Percentiles rank a stretch among this genome's conserved stretches.
Evolutionary conservation across 2,113 vertebrate species (phyloP).

Genomic region (Calidris pygmaea): DNA sequence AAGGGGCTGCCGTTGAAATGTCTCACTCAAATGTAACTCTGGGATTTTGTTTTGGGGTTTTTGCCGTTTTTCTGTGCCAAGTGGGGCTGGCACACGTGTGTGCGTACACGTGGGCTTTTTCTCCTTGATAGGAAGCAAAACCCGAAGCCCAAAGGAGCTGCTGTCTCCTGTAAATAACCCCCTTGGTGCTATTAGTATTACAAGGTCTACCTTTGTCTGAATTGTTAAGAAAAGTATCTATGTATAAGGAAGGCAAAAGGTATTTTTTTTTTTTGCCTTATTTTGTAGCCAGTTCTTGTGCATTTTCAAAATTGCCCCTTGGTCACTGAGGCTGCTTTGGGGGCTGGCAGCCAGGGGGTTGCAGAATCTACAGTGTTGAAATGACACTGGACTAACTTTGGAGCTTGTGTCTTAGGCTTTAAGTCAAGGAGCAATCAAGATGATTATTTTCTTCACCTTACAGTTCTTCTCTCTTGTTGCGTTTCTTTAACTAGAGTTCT

Average conservation of each 20-base stretch:
- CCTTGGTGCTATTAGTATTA: background rate
- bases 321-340: background rate
- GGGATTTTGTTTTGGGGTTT: background rate
- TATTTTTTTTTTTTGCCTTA: rapidly evolving
- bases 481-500: background rate
- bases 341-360: background rate
- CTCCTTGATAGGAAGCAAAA: background rate
- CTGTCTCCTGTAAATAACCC: background rate
- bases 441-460: background rate
- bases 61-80: background rate
- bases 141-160: background rate
- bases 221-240: background rate
- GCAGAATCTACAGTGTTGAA: rapidly evolving
- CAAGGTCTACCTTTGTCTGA: background rate
- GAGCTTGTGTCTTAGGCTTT: background rate
- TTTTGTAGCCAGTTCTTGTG: background rate
- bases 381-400: background rate
- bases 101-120: background rate
- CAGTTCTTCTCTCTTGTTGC: background rate
- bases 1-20: background rate
- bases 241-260: background rate
- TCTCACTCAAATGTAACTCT: background rate
- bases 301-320: background rate
- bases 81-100: rapidly evolving
- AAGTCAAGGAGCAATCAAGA: background rate